Evolutionary conservation across 2,797 vertebrate species (phyloP).

Genomic region (Pseudochirops corinnae): DNA sequence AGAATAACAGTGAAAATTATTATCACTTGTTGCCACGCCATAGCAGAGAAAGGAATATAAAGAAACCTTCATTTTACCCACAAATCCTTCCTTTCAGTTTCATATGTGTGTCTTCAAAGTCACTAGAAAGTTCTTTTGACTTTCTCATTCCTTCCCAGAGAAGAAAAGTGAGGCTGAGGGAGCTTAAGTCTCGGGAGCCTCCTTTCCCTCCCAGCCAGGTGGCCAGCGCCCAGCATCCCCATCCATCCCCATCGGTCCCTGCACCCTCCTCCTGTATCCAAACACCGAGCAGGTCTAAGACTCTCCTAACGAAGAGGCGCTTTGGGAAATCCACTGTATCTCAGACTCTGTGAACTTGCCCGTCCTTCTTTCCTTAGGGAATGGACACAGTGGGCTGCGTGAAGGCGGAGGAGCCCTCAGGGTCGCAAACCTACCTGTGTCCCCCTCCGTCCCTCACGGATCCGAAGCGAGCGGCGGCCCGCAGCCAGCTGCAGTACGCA

Average conservation of each 20-base stretch:
- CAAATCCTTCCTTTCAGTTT: background rate
- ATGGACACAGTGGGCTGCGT: background rate
- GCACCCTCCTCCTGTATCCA: background rate
- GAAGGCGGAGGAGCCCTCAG: background rate
- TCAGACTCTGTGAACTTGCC: background rate
- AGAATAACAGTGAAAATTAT: background rate
- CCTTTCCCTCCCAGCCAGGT: background rate
- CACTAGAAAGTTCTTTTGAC: background rate
- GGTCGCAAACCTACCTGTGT: fast-evolving
- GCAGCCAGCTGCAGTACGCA: background rate
- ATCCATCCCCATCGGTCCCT: background rate
- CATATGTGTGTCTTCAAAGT: background rate
- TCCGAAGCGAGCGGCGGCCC: too few relatives aligned
- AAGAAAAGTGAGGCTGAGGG: background rate
- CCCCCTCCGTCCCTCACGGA: background rate
- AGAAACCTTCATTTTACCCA: background rate
- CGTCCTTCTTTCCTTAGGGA: background rate
- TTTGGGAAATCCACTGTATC: background rate
- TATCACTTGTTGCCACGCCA: background rate
- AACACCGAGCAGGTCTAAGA: background rate
- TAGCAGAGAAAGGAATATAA: background rate
- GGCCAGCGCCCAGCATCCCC: background rate
- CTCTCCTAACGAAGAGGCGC: background rate
- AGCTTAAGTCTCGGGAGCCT: background rate
- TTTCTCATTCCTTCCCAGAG: background rate